These are phyloP conservation scores for Gavia stellata DNA, from an alignment of 2,113 vertebrate genomes.

Conservation along the genomic window DNA sequence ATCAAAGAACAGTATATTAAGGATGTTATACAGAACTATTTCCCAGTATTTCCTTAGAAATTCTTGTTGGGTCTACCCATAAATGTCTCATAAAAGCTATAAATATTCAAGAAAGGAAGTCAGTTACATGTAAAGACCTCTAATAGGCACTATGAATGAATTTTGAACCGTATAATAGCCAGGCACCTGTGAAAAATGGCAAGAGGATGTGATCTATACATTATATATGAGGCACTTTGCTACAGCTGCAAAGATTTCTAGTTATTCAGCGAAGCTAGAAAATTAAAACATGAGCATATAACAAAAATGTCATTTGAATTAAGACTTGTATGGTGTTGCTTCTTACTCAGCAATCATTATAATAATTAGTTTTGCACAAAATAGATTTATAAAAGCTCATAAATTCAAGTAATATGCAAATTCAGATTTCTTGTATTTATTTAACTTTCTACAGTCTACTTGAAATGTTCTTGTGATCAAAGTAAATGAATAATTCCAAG, in stretches of 20 bases:
- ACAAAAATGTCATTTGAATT: conserved; percentile 9
- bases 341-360: not conserved
- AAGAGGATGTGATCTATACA: conserved; percentile 63
- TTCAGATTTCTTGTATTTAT: not conserved
- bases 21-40: conserved; percentile 56
- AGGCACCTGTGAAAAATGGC: conserved; percentile 65
- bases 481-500: not conserved
- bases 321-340: not conserved
- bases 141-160: conserved; percentile 64
- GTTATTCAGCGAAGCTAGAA: not conserved
- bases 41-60: conserved; percentile 64
- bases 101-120: conserved; percentile 70
- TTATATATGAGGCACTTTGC: conserved; percentile 61
- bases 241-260: conserved; percentile 45
- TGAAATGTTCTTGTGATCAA: not conserved
- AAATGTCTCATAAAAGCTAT: conserved; percentile 67
- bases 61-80: conserved; percentile 62
- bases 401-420: conserved; percentile 16
- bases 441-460: not conserved
- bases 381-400: conserved; percentile 34
- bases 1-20: conserved; percentile 55
- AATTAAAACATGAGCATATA: conserved; percentile 29
- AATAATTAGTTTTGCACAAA: conserved; percentile 43
- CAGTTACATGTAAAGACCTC: conserved; percentile 64
- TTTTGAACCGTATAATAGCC: conserved; percentile 52